Conservation (phyloP, 2,113 vertebrate genomes). For the Lagopus muta region DNA sequence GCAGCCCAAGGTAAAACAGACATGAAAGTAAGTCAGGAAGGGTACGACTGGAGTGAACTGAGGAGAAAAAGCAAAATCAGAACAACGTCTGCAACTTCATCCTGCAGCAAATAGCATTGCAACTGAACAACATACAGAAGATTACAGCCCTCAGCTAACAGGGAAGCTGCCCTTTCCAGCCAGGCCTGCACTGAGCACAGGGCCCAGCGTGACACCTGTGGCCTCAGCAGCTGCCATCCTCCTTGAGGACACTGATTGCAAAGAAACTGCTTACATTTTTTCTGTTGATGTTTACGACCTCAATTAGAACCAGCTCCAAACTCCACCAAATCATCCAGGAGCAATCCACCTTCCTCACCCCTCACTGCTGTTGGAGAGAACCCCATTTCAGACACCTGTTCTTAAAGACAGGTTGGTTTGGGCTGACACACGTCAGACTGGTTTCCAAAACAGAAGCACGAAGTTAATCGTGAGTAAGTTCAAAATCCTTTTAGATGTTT, state of each 20-base stretch:
- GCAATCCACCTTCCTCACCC: background rate
- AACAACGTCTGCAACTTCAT: background rate
- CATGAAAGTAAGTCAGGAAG: background rate
- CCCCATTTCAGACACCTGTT: accelerated
- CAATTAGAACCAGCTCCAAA: background rate
- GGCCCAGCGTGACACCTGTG: too few species aligned
- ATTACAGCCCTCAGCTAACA: background rate
- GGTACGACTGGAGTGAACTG: background rate
- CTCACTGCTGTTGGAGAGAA: accelerated
- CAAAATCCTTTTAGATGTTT: background rate
- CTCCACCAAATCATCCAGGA: background rate
- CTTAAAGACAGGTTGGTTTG: accelerated
- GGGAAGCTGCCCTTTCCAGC: background rate
- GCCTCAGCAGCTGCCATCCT: too few species aligned
- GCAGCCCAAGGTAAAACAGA: background rate
- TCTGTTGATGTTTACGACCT: accelerated
- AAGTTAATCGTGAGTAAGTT: background rate
- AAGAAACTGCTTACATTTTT: background rate
- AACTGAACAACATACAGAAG: background rate
- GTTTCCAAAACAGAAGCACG: background rate
- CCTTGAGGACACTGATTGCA: accelerated
- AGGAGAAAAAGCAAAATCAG: background rate
- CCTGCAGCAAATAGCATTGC: background rate
- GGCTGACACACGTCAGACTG: background rate
- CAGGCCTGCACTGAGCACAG: background rate